Conservation (phyloP, 2,797 vertebrate species). For the Tachyglossus aculeatus region DNA sequence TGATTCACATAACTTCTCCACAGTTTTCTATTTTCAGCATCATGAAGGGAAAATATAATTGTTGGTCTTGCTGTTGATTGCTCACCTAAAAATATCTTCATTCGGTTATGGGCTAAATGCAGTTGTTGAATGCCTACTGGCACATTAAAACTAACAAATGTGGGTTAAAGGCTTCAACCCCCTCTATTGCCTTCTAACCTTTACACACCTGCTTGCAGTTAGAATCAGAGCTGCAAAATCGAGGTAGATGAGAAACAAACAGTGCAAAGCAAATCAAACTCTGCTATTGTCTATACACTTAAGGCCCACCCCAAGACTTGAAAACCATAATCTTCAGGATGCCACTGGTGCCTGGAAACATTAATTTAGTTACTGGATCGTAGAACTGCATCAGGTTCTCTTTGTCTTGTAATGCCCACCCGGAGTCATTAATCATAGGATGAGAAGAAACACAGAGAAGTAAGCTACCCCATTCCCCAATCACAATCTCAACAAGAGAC, state of each 20-base stretch:
- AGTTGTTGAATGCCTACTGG: conserved; percentile 9
- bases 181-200: neutral
- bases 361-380: neutral
- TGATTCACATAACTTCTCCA: too few relatives aligned
- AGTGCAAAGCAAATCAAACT: fast-evolving
- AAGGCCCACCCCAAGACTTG: neutral
- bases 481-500: too few relatives aligned
- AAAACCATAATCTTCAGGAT: neutral
- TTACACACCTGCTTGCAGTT: neutral
- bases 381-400: neutral
- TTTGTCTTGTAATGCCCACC: neutral
- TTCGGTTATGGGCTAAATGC: conserved; percentile 38
- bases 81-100: neutral
- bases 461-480: too few relatives aligned
- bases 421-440: too few relatives aligned
- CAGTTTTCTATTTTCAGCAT: neutral
- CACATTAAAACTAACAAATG: conserved; percentile 1
- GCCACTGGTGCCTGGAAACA: fast-evolving
- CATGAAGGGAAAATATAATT: neutral
- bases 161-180: conserved; percentile 39
- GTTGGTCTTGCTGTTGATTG: neutral
- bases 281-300: neutral
- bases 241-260: neutral
- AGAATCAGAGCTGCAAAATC: neutral
- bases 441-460: too few relatives aligned